Percentiles rank a stretch among this genome's conserved stretches.
phyloP scores from a whole-genome alignment of 2,113 vertebrate genomes.

The Alligator sinensis region DNA sequence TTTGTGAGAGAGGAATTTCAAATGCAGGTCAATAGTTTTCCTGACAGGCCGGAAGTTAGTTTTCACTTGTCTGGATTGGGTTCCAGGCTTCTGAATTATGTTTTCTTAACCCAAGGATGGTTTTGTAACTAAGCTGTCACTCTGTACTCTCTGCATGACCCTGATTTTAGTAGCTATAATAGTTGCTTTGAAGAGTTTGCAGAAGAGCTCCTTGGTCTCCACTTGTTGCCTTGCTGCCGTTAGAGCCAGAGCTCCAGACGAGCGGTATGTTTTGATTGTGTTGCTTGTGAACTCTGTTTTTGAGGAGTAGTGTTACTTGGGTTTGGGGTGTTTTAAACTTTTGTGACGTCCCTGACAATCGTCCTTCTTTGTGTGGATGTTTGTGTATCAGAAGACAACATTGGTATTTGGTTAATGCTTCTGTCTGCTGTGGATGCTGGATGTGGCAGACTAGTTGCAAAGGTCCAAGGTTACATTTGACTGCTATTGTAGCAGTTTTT shows the following conservation, averaged over 20 bases:
- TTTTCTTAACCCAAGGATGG: neutral
- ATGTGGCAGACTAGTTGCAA: conserved; percentile 41
- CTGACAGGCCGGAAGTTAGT: neutral
- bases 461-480: conserved; percentile 21
- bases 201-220: neutral
- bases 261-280: neutral
- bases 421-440: conserved; percentile 44
- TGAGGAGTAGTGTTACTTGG: conserved; percentile 9
- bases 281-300: conserved; percentile 13
- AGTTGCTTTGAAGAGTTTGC: neutral
- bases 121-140: neutral
- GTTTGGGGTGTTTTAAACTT: conserved; percentile 5
- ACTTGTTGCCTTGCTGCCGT: neutral
- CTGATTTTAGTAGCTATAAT: neutral
- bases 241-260: neutral
- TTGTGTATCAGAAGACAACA: conserved; percentile 5
- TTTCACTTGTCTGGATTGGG: neutral
- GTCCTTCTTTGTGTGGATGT: conserved; percentile 12
- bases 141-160: neutral
- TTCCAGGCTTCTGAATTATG: neutral
- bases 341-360: neutral
- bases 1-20: neutral
- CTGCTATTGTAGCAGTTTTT: neutral
- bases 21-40: neutral
- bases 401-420: conserved; percentile 41